Evolutionary conservation across 2,888 invertebrate species (phyloP).

Genomic region (Trachelus iudaicus): DNA sequence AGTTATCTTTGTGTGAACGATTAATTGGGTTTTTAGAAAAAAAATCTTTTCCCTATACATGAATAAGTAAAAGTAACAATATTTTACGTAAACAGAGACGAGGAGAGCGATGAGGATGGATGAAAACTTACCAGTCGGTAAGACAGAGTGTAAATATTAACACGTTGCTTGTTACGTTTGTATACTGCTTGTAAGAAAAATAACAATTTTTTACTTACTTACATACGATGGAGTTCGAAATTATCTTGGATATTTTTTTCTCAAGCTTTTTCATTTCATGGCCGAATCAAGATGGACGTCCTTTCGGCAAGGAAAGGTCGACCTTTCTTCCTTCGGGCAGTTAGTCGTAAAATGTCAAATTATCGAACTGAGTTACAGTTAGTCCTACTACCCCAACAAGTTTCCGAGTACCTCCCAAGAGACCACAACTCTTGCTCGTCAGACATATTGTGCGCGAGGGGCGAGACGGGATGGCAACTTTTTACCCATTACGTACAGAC

Average conservation of each 20-base stretch:
- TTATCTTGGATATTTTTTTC: background rate
- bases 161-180: no score
- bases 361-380: slow-evolving; percentile 18
- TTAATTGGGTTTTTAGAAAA: no score
- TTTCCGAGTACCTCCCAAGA: slow-evolving; percentile 14
- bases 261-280: background rate
- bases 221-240: background rate
- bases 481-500: slow-evolving; percentile 4
- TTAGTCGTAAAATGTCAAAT: slow-evolving; percentile 15
- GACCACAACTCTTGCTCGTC: slow-evolving; percentile 12
- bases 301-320: slow-evolving; percentile 4
- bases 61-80: no score
- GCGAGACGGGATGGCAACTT: slow-evolving; percentile 9
- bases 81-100: no score
- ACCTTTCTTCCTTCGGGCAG: slow-evolving; percentile 11
- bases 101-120: no score
- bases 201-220: no score
- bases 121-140: no score
- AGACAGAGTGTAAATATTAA: no score
- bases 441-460: slow-evolving; percentile 11
- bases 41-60: no score
- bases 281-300: background rate
- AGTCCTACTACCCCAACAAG: slow-evolving; percentile 16
- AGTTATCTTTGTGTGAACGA: no score
- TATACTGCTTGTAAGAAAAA: no score